A percentile compares a stretch with the other conserved stretches of the same genome.
Conservation (phyloP, 2,113 vertebrate genomes). For the Zosterops hypoxanthus region DNA sequence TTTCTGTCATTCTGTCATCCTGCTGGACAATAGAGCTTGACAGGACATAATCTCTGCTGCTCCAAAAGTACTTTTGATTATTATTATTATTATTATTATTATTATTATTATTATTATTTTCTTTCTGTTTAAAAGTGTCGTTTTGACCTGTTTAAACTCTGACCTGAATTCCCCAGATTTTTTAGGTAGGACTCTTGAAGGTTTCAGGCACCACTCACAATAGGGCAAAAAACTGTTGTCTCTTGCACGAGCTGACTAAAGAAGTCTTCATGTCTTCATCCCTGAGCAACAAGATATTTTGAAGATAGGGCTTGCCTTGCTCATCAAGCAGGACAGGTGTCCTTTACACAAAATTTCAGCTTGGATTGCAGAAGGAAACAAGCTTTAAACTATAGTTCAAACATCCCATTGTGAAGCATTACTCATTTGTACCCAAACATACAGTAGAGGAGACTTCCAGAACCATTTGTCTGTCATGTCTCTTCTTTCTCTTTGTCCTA, state of each 20-base stretch:
- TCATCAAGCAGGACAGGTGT: neutral
- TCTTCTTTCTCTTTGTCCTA: neutral
- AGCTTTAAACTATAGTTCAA: neutral
- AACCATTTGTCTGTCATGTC: accelerated
- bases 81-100: too few relatives aligned
- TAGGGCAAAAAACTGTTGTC: neutral
- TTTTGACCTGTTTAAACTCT: neutral
- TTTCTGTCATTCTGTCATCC: neutral
- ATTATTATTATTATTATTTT: neutral
- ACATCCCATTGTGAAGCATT: neutral
- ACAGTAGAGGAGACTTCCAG: neutral
- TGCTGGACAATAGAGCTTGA: neutral
- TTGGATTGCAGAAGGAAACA: neutral
- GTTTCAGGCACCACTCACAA: neutral
- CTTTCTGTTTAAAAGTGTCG: neutral
- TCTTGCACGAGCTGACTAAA: neutral
- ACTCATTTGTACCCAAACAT: neutral
- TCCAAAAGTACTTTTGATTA: neutral
- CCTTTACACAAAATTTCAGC: neutral
- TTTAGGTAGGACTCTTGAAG: neutral
- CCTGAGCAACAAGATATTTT: neutral
- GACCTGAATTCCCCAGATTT: neutral
- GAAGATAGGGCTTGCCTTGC: neutral
- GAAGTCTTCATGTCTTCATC: neutral
- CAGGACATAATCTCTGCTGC: neutral